Base-by-base conservation (phyloP, 2,797 vertebrate species). In the Platalea minor region DNA sequence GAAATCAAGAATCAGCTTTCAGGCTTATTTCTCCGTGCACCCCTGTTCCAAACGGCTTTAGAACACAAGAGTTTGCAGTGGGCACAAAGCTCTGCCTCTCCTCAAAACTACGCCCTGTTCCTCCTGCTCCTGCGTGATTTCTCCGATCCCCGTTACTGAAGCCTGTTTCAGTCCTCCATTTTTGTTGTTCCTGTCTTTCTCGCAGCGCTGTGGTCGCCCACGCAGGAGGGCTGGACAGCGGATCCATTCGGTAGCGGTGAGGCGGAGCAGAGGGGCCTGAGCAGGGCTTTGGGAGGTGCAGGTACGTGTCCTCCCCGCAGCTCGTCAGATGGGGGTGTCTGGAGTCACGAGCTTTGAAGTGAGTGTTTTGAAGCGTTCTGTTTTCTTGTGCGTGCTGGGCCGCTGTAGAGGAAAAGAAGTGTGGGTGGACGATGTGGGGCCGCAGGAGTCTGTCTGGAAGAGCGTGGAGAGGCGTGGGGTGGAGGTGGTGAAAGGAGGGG, bases 291-390 rank as follows among this genome's bases (percentile, higher is more conserved):
- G 37, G 18, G 61, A 21, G 18, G 18, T 29, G 61, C 18, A 19
- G 39, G 39, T 41, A 20, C 9, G 28, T 63, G 37, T 14, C 18
- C 17, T 61, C 28, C 26, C 41, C 8, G 4, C 61, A 41, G 17
- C 60, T 29, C 13, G 3, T 63, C 26, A 20, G 17, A 7, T 28
- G 60, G 26, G 18, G 39, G 3, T 19, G 18, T 19, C 39, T 63
- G 39, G 26, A 63, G 26, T 63, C 31, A 35, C 35, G 35, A 6
- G 0, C 31, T 39, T 5, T 9, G 24, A 15, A 14, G 45, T 4
- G 25, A 1, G 5, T 0, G 43, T 8, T 59, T 28, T 35, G 17
- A 11, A 41, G 50, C 0, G 3, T 17, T 50, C 5, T 43, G 7
- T 6, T 17, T 37, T 11, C n/a, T 39, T 4, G 5, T 7, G 7